phyloP scores from a whole-genome alignment of 2,888 invertebrate species.

The Trypoxylon attenuatum region DNA sequence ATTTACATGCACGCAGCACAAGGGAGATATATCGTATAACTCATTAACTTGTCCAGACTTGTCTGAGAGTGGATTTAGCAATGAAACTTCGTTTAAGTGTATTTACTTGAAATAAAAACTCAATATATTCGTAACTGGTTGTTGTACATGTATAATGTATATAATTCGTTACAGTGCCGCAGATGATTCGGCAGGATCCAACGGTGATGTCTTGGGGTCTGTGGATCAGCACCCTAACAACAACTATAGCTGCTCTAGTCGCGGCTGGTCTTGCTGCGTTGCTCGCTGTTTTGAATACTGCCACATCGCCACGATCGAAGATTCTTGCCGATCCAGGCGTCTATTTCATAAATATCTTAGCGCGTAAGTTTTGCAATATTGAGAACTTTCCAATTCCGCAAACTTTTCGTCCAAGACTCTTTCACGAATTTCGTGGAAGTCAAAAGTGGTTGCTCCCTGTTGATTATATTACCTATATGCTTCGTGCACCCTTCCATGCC shows the following conservation, averaged over 20 bases:
- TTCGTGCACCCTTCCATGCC: no score
- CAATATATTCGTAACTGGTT: no score
- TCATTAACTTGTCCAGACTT: no score
- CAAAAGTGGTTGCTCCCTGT: no score
- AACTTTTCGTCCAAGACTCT: background rate
- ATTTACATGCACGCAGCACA: no score
- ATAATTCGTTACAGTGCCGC: constrained; percentile 76
- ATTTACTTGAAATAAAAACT: background rate
- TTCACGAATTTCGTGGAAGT: background rate
- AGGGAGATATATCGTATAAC: no score
- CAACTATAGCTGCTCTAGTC: constrained; percentile 82
- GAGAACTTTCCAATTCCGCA: background rate
- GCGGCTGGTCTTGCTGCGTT: constrained; percentile 83
- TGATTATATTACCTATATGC: no score
- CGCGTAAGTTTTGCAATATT: constrained; percentile 77
- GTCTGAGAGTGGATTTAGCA: no score
- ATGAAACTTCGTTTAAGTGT: no score
- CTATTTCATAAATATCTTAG: constrained; percentile 85
- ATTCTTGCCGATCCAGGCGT: constrained; percentile 82
- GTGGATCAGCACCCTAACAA: constrained; percentile 85
- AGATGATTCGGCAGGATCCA: constrained; percentile 79
- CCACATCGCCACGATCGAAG: constrained; percentile 83
- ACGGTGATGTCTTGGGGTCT: constrained; percentile 82
- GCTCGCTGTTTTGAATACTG: constrained; percentile 87
- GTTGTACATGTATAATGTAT: background rate